Evolutionary conservation across 2,113 vertebrate species (phyloP).

Genomic region (Crocuta crocuta): DNA sequence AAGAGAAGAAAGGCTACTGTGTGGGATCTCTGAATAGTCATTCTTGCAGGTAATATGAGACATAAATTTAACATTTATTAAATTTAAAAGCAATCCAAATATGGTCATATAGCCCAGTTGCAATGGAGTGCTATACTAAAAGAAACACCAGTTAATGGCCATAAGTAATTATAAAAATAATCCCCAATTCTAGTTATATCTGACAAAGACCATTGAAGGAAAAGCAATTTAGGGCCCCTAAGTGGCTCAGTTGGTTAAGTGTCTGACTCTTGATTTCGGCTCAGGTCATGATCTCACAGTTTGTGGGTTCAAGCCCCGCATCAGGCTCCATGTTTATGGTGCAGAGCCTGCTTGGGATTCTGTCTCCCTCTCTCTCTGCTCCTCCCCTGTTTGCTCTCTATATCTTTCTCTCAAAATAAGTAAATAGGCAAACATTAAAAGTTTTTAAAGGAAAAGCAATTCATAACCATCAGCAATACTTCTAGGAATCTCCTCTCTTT

Average conservation of each 20-base stretch:
- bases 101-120: slow-evolving; percentile 13
- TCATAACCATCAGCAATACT: background rate
- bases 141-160: background rate
- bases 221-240: background rate
- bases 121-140: background rate
- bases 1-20: slow-evolving; percentile 28
- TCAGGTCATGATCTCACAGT: too few species aligned
- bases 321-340: too few species aligned
- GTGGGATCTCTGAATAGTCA: background rate
- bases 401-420: too few species aligned
- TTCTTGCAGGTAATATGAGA: slow-evolving; percentile 5
- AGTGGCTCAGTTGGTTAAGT: too few species aligned
- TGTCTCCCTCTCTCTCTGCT: too few species aligned
- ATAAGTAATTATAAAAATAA: slow-evolving; percentile 42
- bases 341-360: too few species aligned
- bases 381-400: too few species aligned
- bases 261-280: too few species aligned
- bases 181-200: background rate
- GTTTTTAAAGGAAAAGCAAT: background rate
- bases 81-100: slow-evolving; percentile 45
- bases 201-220: background rate
- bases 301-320: too few species aligned
- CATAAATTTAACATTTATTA: slow-evolving; percentile 33
- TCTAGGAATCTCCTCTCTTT: background rate
- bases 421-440: too few species aligned